Percentiles rank a stretch among this genome's conserved stretches.
Evolutionary conservation across 2,797 vertebrate genomes (phyloP).

Genomic region (Heterohyrax brucei): DNA sequence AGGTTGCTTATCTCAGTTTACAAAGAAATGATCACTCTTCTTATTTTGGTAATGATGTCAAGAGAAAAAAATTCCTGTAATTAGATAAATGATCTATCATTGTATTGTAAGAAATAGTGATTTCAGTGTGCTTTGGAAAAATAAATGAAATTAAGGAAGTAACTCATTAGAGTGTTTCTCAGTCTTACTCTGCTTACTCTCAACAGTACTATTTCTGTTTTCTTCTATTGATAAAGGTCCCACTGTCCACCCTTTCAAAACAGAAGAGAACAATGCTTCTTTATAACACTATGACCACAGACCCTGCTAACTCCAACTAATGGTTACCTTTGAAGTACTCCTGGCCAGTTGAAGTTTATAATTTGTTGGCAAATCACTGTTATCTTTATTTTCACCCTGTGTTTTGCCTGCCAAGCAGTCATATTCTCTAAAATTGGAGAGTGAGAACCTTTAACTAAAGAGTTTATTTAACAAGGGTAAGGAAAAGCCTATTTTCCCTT

Average conservation of each 20-base stretch:
- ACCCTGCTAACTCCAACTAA: neutral
- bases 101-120: constrained; percentile 52
- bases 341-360: constrained; percentile 28
- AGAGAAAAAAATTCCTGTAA: neutral
- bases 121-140: constrained; percentile 50
- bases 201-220: neutral
- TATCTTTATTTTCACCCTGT: constrained; percentile 65
- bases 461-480: constrained; percentile 32
- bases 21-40: constrained; percentile 18
- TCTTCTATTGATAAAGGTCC: constrained; percentile 18
- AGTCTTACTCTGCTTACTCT: neutral
- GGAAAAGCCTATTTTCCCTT: constrained; percentile 27
- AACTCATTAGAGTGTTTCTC: neutral
- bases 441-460: constrained; percentile 29
- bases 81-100: neutral
- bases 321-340: constrained; percentile 51
- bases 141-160: constrained; percentile 57
- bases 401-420: constrained; percentile 60
- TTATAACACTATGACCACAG: constrained; percentile 39
- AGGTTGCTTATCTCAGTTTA: constrained; percentile 51
- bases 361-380: constrained; percentile 68
- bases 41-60: constrained; percentile 34
- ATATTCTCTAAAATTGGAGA: constrained; percentile 42
- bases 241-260: neutral
- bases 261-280: neutral